These are phyloP conservation scores for Coboldia fuscipes DNA, from an alignment of 1,140 invertebrate genomes.

Conservation along the genomic window DNA sequence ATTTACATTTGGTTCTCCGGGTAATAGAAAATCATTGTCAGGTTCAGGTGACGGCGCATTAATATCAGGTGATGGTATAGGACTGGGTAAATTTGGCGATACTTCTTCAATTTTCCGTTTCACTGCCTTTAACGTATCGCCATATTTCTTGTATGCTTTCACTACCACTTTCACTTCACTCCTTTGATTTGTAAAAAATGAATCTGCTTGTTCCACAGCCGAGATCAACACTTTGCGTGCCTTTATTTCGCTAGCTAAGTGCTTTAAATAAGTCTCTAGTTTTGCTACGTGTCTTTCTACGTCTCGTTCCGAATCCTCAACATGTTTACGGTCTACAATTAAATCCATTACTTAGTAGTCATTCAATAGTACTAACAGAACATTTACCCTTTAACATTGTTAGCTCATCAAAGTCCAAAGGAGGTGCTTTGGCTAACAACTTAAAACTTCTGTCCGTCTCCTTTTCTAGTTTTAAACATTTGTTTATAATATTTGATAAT, in stretches of 20 bases:
- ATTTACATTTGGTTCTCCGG: slow-evolving; percentile 20
- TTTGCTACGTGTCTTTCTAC: slow-evolving; percentile 58
- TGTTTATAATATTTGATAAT: slow-evolving; percentile 23
- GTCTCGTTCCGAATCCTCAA: slow-evolving; percentile 72
- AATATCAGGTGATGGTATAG: slow-evolving; percentile 50
- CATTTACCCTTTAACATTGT: slow-evolving; percentile 11
- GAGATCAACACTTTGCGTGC: slow-evolving; percentile 53
- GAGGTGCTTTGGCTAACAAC: slow-evolving; percentile 15
- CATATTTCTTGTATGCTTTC: slow-evolving; percentile 87
- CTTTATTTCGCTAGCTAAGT: slow-evolving; percentile 61
- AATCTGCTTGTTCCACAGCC: slow-evolving; percentile 52
- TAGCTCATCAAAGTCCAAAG: slow-evolving; percentile 15
- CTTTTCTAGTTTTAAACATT: slow-evolving; percentile 23
- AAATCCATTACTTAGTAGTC: too few species aligned
- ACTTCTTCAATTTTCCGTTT: slow-evolving; percentile 69
- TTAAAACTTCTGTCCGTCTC: slow-evolving; percentile 19
- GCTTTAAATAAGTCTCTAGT: slow-evolving; percentile 58
- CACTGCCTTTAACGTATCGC: slow-evolving; percentile 58
- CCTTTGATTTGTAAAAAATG: slow-evolving; percentile 73
- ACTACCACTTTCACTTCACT: slow-evolving; percentile 83
- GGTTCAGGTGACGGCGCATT: slow-evolving; percentile 70
- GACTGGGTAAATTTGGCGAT: slow-evolving; percentile 35
- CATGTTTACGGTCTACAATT: slow-evolving; percentile 55
- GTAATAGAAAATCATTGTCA: slow-evolving; percentile 53
- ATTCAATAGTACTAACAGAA: too few species aligned